Percentiles rank a stretch among this genome's conserved stretches.
phyloP scores from a whole-genome alignment of 2,113 vertebrate species.

The Casuarius casuarius region DNA sequence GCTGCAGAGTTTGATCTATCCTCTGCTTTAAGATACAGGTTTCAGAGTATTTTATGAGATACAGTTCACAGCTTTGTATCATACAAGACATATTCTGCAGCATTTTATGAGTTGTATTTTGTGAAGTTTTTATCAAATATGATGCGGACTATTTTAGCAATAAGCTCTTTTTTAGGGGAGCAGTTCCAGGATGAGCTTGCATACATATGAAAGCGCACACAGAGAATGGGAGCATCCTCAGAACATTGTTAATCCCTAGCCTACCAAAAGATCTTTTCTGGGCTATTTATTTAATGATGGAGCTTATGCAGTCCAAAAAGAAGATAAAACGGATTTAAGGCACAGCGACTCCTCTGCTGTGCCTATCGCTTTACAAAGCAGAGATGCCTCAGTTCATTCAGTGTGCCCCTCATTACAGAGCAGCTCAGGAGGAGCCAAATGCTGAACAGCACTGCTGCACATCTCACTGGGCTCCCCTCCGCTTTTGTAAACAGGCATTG shows the following conservation, averaged over 20 bases:
- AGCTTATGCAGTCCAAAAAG: neutral
- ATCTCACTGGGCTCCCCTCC: neutral
- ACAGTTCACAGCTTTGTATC: conserved; percentile 24
- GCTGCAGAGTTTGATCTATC: conserved; percentile 45
- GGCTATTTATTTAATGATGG: conserved; percentile 6
- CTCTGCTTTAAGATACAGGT: conserved; percentile 31
- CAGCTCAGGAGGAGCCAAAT: neutral
- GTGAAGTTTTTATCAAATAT: conserved; percentile 22
- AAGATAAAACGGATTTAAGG: neutral
- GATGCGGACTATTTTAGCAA: conserved; percentile 28
- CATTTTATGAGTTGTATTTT: conserved; percentile 41
- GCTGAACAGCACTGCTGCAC: neutral
- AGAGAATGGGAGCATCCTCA: conserved; percentile 1
- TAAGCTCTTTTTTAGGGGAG: neutral
- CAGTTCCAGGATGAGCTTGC: neutral
- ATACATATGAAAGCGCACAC: neutral
- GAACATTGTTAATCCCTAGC: conserved; percentile 2
- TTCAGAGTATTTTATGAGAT: conserved; percentile 52
- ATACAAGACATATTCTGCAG: conserved; percentile 19
- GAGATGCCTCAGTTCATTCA: neutral
- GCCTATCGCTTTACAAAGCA: neutral
- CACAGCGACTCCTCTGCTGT: neutral
- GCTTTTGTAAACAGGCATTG: neutral
- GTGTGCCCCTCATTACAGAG: neutral
- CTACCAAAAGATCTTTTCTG: neutral